Evolutionary conservation across 2,888 invertebrate species (phyloP), one percentile per base, ranked within the genome.

Genomic region (Xestia rhomboidea): DNA sequence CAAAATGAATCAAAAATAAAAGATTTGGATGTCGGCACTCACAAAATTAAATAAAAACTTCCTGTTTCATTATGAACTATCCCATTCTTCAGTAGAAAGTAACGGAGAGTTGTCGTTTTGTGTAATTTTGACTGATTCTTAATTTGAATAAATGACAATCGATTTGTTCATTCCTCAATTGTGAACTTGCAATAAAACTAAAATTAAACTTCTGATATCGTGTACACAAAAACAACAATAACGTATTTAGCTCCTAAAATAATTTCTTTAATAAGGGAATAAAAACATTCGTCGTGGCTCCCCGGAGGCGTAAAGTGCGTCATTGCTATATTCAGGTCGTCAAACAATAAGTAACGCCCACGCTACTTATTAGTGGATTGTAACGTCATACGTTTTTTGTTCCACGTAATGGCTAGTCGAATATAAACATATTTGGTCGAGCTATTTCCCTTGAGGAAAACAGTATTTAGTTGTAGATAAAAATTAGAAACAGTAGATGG

Each of bases 261-360:
- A 34, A 34, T 27, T 41, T 13, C 18, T 51, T 34, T 64, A 1
- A 2, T 34, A 30, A 27, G n/a, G 7, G 4, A 51, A 66, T 13
- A 62, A 49, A 27, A 68, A 68, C 34, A 15, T 38, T 49, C 13
- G 38, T 60, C 18, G 24, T 44, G 63, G 24, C 18, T 41, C 67
- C 41, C 70, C 27, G 49, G 21, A 51, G 71, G 38, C 63, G 46
- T 41, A 2, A 41, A 41, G 64, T 82, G 41, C 82, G 82, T 82
- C 82, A 77, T 13, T 13, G 15, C 15, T 15, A 70, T 44, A 64
- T 73, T 74, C 13, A 54, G 67, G 51, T 74, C 63, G 34, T 15
- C 24, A 30, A 68, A 72, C 68, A 68, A 74, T 68, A 78, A 73
- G 68, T 81, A 54, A 71, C 78, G 51, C 73, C 78, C 71, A 82